These are phyloP conservation scores for Bilobella aurantiaca DNA, from an alignment of 1,140 invertebrate species.

Conservation along the genomic window DNA sequence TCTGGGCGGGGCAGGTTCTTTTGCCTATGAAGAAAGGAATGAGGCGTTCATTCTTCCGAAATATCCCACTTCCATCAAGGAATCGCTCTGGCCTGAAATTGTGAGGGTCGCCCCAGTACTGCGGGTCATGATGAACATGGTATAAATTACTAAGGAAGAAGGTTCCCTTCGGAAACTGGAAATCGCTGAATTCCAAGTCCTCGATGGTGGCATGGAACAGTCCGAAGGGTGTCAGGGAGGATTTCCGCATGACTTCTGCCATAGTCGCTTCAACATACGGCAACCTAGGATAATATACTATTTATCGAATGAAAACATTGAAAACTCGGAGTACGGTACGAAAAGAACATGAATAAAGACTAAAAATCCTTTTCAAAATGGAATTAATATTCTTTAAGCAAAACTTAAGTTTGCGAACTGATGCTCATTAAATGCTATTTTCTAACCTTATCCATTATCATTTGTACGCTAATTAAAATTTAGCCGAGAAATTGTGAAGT, in stretches of 20 bases:
- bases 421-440: not conserved
- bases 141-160: constrained; percentile 36
- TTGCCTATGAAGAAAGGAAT: constrained; percentile 52
- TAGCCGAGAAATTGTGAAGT: too few species aligned
- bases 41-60: constrained; percentile 52
- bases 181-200: constrained; percentile 37
- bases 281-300: constrained; percentile 36
- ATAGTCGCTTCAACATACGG: constrained; percentile 34
- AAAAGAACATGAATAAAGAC: not conserved
- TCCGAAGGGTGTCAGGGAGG: constrained; percentile 31
- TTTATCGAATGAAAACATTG: too few species aligned
- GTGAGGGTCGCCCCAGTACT: constrained; percentile 41
- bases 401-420: too few species aligned
- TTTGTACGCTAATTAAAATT: too few species aligned
- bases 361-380: too few species aligned
- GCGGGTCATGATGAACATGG: constrained; percentile 37
- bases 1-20: constrained; percentile 15
- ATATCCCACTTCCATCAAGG: constrained; percentile 36
- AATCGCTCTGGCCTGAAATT: constrained; percentile 42
- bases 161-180: constrained; percentile 31
- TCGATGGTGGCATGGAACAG: constrained; percentile 27
- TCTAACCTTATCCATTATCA: too few species aligned
- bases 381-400: too few species aligned
- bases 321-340: too few species aligned
- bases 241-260: constrained; percentile 29